Evolutionary conservation across 1,140 invertebrate species (phyloP), one percentile per base, ranked within the genome.

Genomic region (Drosophila lacteicornis): DNA sequence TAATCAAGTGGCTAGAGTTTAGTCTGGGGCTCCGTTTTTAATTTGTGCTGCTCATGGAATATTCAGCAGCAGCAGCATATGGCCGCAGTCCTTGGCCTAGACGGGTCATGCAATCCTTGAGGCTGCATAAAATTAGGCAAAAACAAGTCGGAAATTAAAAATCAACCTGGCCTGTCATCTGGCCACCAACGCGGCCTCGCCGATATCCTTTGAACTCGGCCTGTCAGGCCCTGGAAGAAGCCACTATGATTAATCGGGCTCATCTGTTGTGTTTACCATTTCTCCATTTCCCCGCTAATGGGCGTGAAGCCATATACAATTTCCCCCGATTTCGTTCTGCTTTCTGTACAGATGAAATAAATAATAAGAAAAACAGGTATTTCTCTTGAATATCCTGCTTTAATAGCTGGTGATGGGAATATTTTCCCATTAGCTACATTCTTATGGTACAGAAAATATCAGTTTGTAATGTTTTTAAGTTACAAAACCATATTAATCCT

Each of bases 41-140:
- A 88, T 88, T 88, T 88, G 84, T 88, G 78, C 70, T 73, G 69
- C 84, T 88, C 84, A 88, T 88, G 84, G 84, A 88, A 88, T 88
- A 88, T 88, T 88, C 78, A 81, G 57, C 46, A 84, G 84, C 84
- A 88, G 57, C 46, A 84, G 84, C 84, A 88, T 88, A 88, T 88
- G 84, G 84, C 69, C 36, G 12, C 11, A 19, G 70, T 40, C 17
- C 22, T 63, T 36, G 50, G 19, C 40, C 62, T 56, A 53, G 70
- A 33, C 65, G 66, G 74, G 59, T 75, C 79, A 65, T 67, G 79
- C 81, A 80, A 83, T 80, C 76, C 81, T 85, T 61, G 77, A 82
- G 76, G 73, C 82, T 85, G 82, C 79, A 79, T 85, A 73, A 86
- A 73, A 79, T 86, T 86, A 82, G 62, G 79, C 82, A 86, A 86